Conservation (phyloP, 1,140 invertebrate species). For the Nylanderia fulva region DNA sequence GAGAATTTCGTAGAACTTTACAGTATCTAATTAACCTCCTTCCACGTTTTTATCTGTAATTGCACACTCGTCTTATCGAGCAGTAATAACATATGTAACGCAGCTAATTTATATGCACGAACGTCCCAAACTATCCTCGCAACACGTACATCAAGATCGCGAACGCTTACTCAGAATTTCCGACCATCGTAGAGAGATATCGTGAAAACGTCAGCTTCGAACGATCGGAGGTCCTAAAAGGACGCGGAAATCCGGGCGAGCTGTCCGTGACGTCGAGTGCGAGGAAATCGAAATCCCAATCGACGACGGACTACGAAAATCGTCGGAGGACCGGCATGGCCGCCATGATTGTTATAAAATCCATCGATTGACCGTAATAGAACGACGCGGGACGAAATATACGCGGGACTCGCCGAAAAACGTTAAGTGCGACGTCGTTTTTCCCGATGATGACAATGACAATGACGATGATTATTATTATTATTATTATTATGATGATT, state of each 20-base stretch:
- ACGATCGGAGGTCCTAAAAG: neutral
- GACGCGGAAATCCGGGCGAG: no score
- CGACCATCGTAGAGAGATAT: no score
- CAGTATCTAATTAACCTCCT: neutral
- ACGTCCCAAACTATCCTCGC: neutral
- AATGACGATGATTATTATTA: neutral
- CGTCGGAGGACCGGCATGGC: slow-evolving; percentile 74
- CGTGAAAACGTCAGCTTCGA: neutral
- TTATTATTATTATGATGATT: no score
- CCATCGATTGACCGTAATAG: slow-evolving; percentile 77
- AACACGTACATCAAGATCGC: neutral
- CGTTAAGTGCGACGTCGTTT: neutral
- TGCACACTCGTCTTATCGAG: neutral
- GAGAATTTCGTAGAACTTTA: neutral
- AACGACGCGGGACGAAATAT: slow-evolving; percentile 20
- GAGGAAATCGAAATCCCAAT: neutral
- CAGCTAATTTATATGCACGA: neutral
- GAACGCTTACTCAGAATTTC: neutral
- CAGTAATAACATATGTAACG: neutral
- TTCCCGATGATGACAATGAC: neutral
- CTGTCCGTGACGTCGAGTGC: neutral
- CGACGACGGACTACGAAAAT: slow-evolving; percentile 37
- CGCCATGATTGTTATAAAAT: slow-evolving; percentile 82
- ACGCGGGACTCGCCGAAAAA: neutral
- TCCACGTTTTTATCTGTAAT: neutral